Percentiles rank a stretch among this genome's conserved stretches.
Conservation (phyloP, 2,888 invertebrate species). For the Endotricha flammealis region DNA sequence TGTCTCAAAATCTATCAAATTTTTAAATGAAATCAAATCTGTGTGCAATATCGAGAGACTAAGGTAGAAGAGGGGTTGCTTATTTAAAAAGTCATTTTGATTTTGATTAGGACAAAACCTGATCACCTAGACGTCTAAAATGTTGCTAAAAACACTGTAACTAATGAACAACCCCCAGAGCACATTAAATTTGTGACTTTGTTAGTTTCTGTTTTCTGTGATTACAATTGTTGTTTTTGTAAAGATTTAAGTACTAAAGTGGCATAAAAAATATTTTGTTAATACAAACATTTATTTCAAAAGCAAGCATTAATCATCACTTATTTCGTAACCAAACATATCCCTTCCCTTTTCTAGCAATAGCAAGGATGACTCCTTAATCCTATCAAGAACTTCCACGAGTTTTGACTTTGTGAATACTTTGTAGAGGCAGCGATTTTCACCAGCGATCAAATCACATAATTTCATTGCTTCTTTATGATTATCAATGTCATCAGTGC, state of each 20-base stretch:
- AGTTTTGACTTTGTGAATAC: constrained; percentile 88
- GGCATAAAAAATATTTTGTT: constrained; percentile 28
- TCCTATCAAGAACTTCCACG: constrained; percentile 84
- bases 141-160: no score
- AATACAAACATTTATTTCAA: constrained; percentile 48
- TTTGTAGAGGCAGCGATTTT: constrained; percentile 88
- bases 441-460: constrained; percentile 87
- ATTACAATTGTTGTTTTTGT: constrained; percentile 20
- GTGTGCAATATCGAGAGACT: no score
- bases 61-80: no score
- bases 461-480: constrained; percentile 83
- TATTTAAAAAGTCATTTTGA: no score
- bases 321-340: constrained; percentile 86
- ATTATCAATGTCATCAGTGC: constrained; percentile 85
- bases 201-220: no score
- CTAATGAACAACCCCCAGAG: no score
- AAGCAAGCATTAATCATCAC: constrained; percentile 36
- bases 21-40: no score
- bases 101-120: no score
- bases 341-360: constrained; percentile 87
- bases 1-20: no score
- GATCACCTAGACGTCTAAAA: no score
- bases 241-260: constrained; percentile 17
- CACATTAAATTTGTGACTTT: no score
- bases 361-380: constrained; percentile 87